Evolutionary conservation across 2,113 vertebrate genomes (phyloP), one percentile per base, ranked within the genome.

Genomic region (Trogon surrucura): DNA sequence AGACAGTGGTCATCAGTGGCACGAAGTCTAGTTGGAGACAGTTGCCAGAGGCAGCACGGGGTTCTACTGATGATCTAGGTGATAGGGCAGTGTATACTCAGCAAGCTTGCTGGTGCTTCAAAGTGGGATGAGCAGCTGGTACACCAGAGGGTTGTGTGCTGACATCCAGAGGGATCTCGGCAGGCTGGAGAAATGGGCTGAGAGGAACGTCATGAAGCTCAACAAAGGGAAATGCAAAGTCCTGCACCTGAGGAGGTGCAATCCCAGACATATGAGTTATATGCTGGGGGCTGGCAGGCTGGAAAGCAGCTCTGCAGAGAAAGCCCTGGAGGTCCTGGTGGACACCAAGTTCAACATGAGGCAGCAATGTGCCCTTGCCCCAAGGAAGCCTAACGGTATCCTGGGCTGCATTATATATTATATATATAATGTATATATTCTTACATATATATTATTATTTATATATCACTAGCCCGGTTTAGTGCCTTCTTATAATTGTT

Each of bases 381-480:
- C 30, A 38, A 32, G n/a, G 34, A 1, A 1, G 4, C 30, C 13
- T 3, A 53, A 5, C 19, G 14, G 5, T 53, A 13, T 36, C 10
- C 29, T 69, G 19, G 16, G 6, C 32, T 78, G 60, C 7, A 8
- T 19, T 17, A 58, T 36, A 36, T 36, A 36, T 36, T 8, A 36
- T 36, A 36, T 36, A 36, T 36, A 36, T n/a, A n/a, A n/a, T n/a
- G n/a, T n/a, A n/a, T n/a, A n/a, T n/a, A n/a, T n/a, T n/a, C n/a
- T n/a, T n/a, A n/a, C n/a, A n/a, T n/a, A n/a, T 36, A 36, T 36
- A 36, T 36, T 7, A 1, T 5, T 34, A 3, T 56, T 65, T 86
- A 3, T 51, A 8, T 61, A 3, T 21, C 7, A 13, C 11, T 64
- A 23, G 16, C 8, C 16, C 47, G 50, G 25, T 82, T 88, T 67